Conservation (phyloP, 1,140 invertebrate species). For the Drosophila yakuba region DNA sequence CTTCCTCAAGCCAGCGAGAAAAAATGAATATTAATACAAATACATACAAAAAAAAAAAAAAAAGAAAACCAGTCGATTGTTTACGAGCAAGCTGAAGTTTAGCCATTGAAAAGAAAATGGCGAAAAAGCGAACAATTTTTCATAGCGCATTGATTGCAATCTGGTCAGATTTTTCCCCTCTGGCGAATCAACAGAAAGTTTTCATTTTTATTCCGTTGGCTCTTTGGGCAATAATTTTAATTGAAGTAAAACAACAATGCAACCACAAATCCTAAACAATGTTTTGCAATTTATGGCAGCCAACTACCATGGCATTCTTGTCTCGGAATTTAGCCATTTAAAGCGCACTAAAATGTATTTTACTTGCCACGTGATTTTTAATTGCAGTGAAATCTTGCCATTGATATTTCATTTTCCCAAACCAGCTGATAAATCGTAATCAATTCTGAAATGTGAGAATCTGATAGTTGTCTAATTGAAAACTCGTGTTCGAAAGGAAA, state of each 20-base stretch:
- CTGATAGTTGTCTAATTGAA: slow-evolving; percentile 9
- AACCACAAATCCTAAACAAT: background rate
- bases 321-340: background rate
- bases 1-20: too few relatives aligned
- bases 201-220: background rate
- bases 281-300: background rate
- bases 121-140: background rate
- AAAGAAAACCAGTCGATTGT: background rate
- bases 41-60: too few relatives aligned
- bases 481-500: background rate
- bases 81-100: background rate
- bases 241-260: background rate
- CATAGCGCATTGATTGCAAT: background rate
- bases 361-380: too few relatives aligned
- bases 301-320: background rate
- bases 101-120: background rate
- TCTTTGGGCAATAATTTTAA: background rate
- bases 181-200: background rate
- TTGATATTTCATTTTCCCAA: background rate
- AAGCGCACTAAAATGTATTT: background rate
- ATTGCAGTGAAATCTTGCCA: background rate
- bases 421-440: background rate
- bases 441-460: background rate
- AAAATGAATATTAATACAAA: too few relatives aligned
- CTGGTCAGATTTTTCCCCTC: background rate